Evolutionary conservation across 2,888 invertebrate species (phyloP).

Genomic region (Leucoma salicis): DNA sequence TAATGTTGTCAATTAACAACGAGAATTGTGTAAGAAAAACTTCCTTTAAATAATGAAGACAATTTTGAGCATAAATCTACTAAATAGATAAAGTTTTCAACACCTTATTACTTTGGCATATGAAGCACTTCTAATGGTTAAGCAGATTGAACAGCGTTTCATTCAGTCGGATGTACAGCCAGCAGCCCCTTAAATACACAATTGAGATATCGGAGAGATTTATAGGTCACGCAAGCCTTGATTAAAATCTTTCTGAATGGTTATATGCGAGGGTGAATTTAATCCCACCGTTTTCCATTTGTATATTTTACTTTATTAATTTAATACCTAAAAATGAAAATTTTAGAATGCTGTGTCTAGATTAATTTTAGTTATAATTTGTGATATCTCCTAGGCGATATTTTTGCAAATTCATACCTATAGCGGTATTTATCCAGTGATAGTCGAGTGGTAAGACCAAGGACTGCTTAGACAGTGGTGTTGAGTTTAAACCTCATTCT

Average conservation of each 20-base stretch:
- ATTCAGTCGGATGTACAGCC: slow-evolving; percentile 17
- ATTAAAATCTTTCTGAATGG: slow-evolving; percentile 55
- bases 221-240: slow-evolving; percentile 60
- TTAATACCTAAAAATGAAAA: slow-evolving; percentile 15
- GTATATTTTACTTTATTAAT: slow-evolving; percentile 32
- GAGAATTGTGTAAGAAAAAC: too few relatives aligned
- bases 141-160: slow-evolving; percentile 2
- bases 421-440: too few relatives aligned
- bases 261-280: slow-evolving; percentile 39
- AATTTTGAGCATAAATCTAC: slow-evolving; percentile 35
- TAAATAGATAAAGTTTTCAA: slow-evolving; percentile 19
- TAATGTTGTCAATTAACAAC: too few relatives aligned
- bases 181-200: slow-evolving; percentile 42
- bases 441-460: too few relatives aligned
- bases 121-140: slow-evolving; percentile 4
- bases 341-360: slow-evolving; percentile 6
- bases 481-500: too few relatives aligned
- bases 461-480: too few relatives aligned
- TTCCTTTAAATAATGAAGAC: slow-evolving; percentile 48
- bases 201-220: slow-evolving; percentile 55
- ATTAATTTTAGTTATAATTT: slow-evolving; percentile 18
- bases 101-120: slow-evolving; percentile 19
- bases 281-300: slow-evolving; percentile 43
- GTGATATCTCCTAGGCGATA: too few relatives aligned
- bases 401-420: too few relatives aligned